Base-by-base conservation (phyloP, 2,113 vertebrate genomes). In the Mionectes macconnelli region DNA sequence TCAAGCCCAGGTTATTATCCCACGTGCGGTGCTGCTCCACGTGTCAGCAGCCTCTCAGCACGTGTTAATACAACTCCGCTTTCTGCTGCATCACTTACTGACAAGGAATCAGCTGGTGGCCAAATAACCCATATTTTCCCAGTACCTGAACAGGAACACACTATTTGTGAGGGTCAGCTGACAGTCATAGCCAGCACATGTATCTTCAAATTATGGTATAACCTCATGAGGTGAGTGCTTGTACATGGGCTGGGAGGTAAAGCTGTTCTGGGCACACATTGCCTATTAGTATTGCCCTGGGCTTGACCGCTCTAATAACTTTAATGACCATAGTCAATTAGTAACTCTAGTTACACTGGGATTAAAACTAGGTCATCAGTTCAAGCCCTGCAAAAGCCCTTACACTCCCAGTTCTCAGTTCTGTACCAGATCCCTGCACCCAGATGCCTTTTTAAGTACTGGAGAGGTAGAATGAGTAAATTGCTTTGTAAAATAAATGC, bases 101-200 rank as follows among this genome's bases (percentile, higher is more conserved):
- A 84, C 90, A 89, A 82, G n/a, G 83, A 89, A 81, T 86, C 88
- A 89, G 93, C 76, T 89, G 83, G 79, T 74, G 72, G 90, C 47
- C 56, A 91, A 63, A 88, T 49, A 80, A 96, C 27, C 55, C 64
- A 5, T 60, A 21, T 77, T 90, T 79, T 80, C 72, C 55, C 39
- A 2, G 39, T 70, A 35, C 42, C 76, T 92, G 76, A 59, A 86
- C 39, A 47, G 30, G 19, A 47, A 70, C 42, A 13, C 21, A 31
- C 37, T 31, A 9, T 69, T 79, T 69, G 17, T 53, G 79, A 77
- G 59, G 60, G n/a, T 69, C 59, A 55, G 17, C 2, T 50, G 47
- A 18, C 33, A 69, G 21, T 25, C 40, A 45, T 1, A 49, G 70
- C 18, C 56, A 75, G 77, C 72, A 80, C 25, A 11, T 21, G 2